Conservation (phyloP, 2,888 invertebrate species). For the Drosophila vallismaia region DNA sequence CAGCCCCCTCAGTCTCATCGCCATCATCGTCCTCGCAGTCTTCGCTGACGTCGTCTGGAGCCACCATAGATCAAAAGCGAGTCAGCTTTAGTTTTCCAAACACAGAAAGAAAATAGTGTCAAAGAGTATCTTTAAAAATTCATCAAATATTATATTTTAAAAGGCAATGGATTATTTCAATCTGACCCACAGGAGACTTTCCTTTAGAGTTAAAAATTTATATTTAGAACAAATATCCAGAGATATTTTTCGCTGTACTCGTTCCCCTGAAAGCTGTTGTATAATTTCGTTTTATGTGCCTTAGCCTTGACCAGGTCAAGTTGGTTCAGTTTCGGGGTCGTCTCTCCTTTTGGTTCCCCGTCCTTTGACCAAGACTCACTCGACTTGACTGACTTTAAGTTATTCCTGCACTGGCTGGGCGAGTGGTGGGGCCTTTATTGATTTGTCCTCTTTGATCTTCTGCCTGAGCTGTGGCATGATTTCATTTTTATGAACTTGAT, state of each 20-base stretch:
- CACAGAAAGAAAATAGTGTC: background rate
- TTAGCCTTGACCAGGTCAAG: conserved; percentile 81
- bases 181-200: no score
- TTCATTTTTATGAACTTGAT: conserved; percentile 80
- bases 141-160: no score
- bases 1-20: conserved; percentile 37
- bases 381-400: conserved; percentile 66
- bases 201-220: no score
- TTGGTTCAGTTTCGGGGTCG: conserved; percentile 69
- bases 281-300: conserved; percentile 79
- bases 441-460: conserved; percentile 81
- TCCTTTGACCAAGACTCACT: conserved; percentile 1
- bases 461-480: conserved; percentile 76
- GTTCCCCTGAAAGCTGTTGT: conserved; percentile 53
- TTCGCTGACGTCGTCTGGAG: conserved; percentile 18
- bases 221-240: background rate
- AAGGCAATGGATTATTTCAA: no score
- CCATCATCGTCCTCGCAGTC: conserved; percentile 31
- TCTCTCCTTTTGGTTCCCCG: conserved; percentile 13
- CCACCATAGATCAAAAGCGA: conserved; percentile 78
- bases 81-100: conserved; percentile 76
- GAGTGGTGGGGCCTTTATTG: conserved; percentile 63
- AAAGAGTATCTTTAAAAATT: no score
- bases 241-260: conserved; percentile 8
- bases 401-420: conserved; percentile 52